A percentile compares a stretch with the other conserved stretches of the same genome.
phyloP scores from a whole-genome alignment of 1,140 invertebrate species.

The Gonioctena quinquepunctata region DNA sequence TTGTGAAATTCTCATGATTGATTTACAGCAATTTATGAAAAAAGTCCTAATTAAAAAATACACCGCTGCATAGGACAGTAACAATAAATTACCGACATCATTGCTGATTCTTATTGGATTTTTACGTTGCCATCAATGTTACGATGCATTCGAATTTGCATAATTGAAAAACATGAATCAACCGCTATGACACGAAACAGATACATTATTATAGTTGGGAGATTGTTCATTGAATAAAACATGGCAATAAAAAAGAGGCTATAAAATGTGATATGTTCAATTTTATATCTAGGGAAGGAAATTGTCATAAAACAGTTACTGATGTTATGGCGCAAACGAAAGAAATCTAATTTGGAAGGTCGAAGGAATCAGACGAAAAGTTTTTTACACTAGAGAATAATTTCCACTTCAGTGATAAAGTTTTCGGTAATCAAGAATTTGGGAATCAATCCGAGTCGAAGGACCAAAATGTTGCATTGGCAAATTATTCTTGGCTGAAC shows the following conservation, averaged over 20 bases:
- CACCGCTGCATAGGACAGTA: not conserved
- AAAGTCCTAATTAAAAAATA: too few relatives aligned
- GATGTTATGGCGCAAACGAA: not conserved
- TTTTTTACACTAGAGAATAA: too few relatives aligned
- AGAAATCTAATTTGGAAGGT: too few relatives aligned
- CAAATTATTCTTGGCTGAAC: too few relatives aligned
- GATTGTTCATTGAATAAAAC: slow-evolving; percentile 8
- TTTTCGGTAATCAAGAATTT: too few relatives aligned
- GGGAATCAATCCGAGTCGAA: too few relatives aligned
- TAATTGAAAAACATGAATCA: slow-evolving; percentile 14
- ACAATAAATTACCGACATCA: not conserved
- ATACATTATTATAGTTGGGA: not conserved
- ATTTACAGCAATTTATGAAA: too few relatives aligned
- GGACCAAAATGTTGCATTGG: too few relatives aligned
- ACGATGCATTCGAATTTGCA: slow-evolving; percentile 18
- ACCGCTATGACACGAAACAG: not conserved
- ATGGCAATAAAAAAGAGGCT: not conserved
- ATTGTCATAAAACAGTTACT: not conserved
- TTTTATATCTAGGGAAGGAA: not conserved
- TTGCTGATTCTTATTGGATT: not conserved
- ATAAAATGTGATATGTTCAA: not conserved
- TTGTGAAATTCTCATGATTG: too few relatives aligned
- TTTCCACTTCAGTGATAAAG: too few relatives aligned
- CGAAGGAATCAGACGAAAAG: too few relatives aligned
- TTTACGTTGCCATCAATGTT: not conserved